Percentiles rank a stretch among this genome's conserved stretches.
Evolutionary conservation across 1,140 invertebrate species (phyloP).

Genomic region (Oreohelix idahoensis): DNA sequence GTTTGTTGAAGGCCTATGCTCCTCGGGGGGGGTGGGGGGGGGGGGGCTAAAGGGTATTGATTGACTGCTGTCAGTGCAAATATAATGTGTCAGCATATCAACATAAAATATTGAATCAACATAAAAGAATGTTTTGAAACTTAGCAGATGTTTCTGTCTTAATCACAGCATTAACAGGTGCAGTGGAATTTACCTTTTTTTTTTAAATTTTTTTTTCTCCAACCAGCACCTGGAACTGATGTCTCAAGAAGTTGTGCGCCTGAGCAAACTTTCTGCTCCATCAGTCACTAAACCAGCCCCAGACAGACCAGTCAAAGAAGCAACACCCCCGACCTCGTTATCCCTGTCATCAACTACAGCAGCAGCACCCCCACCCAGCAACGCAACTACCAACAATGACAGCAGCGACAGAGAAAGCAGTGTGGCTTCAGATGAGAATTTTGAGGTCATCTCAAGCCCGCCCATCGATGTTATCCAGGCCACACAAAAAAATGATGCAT

Average conservation of each 20-base stretch:
- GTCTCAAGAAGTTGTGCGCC: conserved; percentile 71
- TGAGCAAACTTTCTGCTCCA: conserved; percentile 54
- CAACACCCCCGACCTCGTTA: not conserved
- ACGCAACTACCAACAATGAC: not conserved
- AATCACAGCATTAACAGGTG: no score
- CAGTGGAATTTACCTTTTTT: no score
- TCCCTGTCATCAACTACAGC: not conserved
- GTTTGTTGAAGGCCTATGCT: no score
- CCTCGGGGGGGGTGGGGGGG: no score
- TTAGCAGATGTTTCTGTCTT: no score
- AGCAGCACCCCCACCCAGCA: not conserved
- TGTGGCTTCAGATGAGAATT: conserved; percentile 17
- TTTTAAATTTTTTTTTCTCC: not conserved
- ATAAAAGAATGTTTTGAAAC: no score
- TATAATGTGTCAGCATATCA: no score
- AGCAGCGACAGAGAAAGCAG: conserved; percentile 4
- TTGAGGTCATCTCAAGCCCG: conserved; percentile 24
- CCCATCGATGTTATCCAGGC: not conserved
- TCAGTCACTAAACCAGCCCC: not conserved
- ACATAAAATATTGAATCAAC: no score
- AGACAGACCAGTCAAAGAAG: not conserved
- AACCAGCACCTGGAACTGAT: conserved; percentile 71
- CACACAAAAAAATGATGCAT: no score
- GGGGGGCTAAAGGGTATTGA: no score
- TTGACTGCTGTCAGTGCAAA: no score